phyloP scores from a whole-genome alignment of 1,140 invertebrate species.

The Zelostemma sp. region DNA sequence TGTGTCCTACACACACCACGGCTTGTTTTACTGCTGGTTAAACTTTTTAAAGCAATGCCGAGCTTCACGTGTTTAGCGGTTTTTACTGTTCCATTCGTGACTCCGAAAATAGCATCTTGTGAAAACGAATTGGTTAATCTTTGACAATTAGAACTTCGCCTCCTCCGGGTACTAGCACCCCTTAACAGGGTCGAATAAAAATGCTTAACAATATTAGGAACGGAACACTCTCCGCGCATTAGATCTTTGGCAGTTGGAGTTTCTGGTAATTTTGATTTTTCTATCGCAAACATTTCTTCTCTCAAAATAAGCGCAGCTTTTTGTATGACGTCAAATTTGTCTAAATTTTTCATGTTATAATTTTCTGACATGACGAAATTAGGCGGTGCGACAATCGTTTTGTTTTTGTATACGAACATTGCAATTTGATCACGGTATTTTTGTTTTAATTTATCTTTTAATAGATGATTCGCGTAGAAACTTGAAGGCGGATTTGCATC shows the following conservation, averaged over 20 bases:
- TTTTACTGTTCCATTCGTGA: slow-evolving; percentile 16
- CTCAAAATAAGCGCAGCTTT: slow-evolving; percentile 7
- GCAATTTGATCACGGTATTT: too few species aligned
- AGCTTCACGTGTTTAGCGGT: slow-evolving; percentile 19
- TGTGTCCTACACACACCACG: too few species aligned
- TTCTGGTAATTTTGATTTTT: background rate
- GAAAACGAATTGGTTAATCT: background rate
- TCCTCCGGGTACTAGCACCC: background rate
- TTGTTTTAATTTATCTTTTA: too few species aligned
- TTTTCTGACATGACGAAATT: too few species aligned
- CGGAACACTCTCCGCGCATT: slow-evolving; percentile 1
- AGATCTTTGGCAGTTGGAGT: too few species aligned
- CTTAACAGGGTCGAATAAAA: background rate
- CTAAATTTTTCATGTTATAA: too few species aligned
- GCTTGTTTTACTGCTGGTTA: too few species aligned
- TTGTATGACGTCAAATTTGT: slow-evolving; percentile 1
- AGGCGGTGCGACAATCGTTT: too few species aligned
- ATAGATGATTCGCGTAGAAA: too few species aligned
- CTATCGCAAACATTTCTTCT: background rate
- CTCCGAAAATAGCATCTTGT: slow-evolving; percentile 15
- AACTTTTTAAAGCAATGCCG: slow-evolving; percentile 17
- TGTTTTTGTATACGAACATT: too few species aligned
- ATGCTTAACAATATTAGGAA: background rate
- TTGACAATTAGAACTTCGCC: background rate
- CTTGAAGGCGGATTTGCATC: too few species aligned